Evolutionary conservation across 2,888 invertebrate species (phyloP), one percentile per base, ranked within the genome.

Genomic region (Odontothrips loti): DNA sequence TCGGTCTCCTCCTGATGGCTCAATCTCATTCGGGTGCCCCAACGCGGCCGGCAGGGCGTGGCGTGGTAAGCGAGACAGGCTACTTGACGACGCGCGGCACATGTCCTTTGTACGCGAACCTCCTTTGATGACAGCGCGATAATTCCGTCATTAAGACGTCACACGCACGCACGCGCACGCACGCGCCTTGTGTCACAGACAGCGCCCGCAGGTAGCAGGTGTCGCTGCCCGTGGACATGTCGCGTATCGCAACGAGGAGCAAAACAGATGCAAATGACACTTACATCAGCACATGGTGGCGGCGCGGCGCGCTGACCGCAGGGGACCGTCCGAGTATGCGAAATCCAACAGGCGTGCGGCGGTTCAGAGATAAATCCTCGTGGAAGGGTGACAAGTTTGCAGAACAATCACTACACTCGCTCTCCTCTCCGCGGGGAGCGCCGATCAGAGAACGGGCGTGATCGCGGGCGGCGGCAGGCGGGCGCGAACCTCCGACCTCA

Each of bases 211-310:
- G n/a, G n/a, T n/a, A n/a, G 58, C 58, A 58, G 17, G 20, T n/a
- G 58, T 12, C 51, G 15, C 51, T 3, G 51, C 51, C 51, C 51
- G 6, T 2, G 15, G 10, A 12, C 6, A 20, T n/a, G n/a, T 17
- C 58, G 58, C 58, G 58, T 20, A 51, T 2, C 34, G 58, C 58
- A 58, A 23, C 68, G 68, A 1, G 23, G 10, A 23, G 12, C 68
- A 27, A 12, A 75, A 12, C 23, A n/a, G 23, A 75, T 23, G 12
- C 58, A n/a, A 27, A 27, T 23, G 23, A 9, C 27, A 75, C 68
- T 75, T 75, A 75, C 68, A 75, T 75, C 68, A 75, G 27, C 68
- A 75, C 68, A 75, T 75, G 68, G 27, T 10, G 51, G 58, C 58
- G 58, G 58, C 58, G 8, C 51, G 10, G 58, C 10, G 20, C 58